These are phyloP conservation scores for Melikaiella ostensackeni DNA, from an alignment of 2,888 invertebrate species.

Conservation along the genomic window DNA sequence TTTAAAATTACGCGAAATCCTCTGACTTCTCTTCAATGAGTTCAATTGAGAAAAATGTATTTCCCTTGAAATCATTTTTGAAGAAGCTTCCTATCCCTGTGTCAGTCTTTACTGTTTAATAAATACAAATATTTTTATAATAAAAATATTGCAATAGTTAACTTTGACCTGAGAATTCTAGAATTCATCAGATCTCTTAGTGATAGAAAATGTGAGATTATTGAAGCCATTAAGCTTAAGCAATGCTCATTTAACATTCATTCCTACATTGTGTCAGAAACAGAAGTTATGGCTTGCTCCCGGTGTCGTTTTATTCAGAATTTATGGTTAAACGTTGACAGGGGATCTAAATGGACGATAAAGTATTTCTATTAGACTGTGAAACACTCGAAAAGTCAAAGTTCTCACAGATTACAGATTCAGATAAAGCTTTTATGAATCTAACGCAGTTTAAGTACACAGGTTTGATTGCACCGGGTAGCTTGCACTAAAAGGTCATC, in stretches of 20 bases:
- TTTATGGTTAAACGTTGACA: conserved; percentile 29
- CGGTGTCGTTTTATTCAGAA: not conserved
- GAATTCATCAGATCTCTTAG: not conserved
- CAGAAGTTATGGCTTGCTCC: conserved; percentile 21
- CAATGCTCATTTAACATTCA: not conserved
- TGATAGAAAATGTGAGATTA: not conserved
- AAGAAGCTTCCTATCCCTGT: no score
- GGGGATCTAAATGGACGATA: conserved; percentile 18
- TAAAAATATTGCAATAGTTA: not conserved
- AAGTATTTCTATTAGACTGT: conserved; percentile 30
- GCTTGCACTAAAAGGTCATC: conserved; percentile 31
- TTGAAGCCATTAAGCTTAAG: not conserved
- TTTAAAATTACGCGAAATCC: no score
- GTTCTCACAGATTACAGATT: conserved; percentile 25
- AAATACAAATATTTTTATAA: not conserved
- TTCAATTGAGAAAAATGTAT: no score
- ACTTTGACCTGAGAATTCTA: not conserved
- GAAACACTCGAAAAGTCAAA: conserved; percentile 37
- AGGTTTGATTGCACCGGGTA: conserved; percentile 26
- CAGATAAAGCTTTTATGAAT: conserved; percentile 18
- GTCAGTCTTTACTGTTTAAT: not conserved
- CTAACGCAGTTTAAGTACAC: conserved; percentile 14
- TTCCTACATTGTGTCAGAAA: conserved; percentile 1
- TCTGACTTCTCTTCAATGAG: no score
- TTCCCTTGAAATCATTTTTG: no score